A percentile compares a stretch with the other conserved stretches of the same genome.
Conservation (phyloP, 2,113 vertebrate species). For the Antechinus stuartii region DNA sequence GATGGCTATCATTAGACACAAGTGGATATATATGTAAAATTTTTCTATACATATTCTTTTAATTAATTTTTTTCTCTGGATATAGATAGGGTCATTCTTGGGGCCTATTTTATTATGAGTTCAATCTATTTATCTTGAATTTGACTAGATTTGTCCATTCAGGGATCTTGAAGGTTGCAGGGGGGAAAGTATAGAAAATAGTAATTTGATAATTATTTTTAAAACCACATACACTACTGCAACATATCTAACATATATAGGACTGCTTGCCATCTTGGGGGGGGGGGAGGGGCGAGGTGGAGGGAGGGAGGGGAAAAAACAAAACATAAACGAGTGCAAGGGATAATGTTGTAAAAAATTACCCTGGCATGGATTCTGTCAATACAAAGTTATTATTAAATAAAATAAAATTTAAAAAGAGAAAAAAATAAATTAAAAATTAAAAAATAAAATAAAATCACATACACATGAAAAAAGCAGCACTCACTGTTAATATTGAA, state of each 20-base stretch:
- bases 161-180: background rate
- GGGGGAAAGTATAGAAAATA: background rate
- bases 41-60: background rate
- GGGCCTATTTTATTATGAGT: background rate
- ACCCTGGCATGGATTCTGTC: too few species aligned
- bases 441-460: too few species aligned
- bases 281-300: too few species aligned
- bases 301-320: too few species aligned
- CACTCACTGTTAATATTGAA: background rate
- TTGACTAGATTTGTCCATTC: background rate
- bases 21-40: background rate
- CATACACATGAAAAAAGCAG: background rate
- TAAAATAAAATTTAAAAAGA: too few species aligned
- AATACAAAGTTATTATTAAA: too few species aligned
- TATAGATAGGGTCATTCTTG: background rate
- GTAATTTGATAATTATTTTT: background rate
- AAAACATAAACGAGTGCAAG: too few species aligned
- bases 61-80: background rate
- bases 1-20: background rate
- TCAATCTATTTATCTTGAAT: background rate
- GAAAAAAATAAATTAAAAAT: too few species aligned
- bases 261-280: too few species aligned
- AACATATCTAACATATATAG: too few species aligned
- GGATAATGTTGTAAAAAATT: too few species aligned
- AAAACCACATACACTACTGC: background rate